phyloP scores from a whole-genome alignment of 2,888 invertebrate genomes.

The Theretra japonica region DNA sequence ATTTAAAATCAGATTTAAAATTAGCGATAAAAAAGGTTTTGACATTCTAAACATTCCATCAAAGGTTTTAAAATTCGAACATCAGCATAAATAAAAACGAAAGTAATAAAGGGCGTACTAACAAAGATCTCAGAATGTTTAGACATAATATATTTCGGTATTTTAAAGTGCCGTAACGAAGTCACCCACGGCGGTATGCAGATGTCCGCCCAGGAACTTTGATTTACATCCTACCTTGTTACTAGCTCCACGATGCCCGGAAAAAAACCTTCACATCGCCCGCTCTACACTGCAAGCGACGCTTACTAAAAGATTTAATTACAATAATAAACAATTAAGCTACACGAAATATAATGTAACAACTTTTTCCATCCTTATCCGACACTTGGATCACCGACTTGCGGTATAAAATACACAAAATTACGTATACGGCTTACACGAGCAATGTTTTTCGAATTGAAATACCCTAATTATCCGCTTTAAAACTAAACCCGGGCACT shows the following conservation, averaged over 20 bases:
- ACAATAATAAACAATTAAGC: neutral
- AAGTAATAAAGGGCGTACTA: neutral
- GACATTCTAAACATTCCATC: too few relatives aligned
- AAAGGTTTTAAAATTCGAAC: too few relatives aligned
- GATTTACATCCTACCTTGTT: conserved; percentile 74
- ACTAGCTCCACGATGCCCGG: conserved; percentile 38
- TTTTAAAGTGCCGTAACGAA: conserved; percentile 50
- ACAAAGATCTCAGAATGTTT: conserved; percentile 18
- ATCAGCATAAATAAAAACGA: neutral
- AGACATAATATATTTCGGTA: conserved; percentile 25
- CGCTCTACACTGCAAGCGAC: conserved; percentile 12
- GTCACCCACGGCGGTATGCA: conserved; percentile 62
- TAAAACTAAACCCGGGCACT: too few relatives aligned
- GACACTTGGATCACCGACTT: too few relatives aligned
- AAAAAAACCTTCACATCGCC: conserved; percentile 12
- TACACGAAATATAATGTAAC: too few relatives aligned
- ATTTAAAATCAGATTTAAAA: too few relatives aligned
- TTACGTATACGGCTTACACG: too few relatives aligned
- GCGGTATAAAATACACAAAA: too few relatives aligned
- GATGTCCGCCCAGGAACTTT: conserved; percentile 56
- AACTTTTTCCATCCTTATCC: too few relatives aligned
- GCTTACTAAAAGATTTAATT: neutral
- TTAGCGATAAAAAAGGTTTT: too few relatives aligned
- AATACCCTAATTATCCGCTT: too few relatives aligned
- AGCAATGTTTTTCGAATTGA: too few relatives aligned